Percentiles rank a stretch among this genome's conserved stretches.
These are phyloP conservation scores for Apteryx mantelli DNA, from an alignment of 2,113 vertebrate genomes.

Conservation along the genomic window DNA sequence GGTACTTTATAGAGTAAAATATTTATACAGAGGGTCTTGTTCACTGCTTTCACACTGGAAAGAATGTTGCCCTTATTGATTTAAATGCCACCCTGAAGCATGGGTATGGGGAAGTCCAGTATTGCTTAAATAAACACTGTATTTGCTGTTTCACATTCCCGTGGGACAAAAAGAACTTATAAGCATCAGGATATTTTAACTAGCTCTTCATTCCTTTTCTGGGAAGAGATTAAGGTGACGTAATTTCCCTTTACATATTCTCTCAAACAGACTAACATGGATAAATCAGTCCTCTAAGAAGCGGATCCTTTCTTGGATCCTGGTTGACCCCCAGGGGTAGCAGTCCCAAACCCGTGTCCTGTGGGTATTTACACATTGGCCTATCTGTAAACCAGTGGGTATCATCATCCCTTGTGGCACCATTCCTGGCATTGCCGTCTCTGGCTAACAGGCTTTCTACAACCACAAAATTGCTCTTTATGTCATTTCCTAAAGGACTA, in stretches of 20 bases:
- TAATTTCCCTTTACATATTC: not conserved
- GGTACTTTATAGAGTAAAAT: conserved; percentile 30
- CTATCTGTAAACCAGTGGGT: not conserved
- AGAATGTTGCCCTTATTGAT: conserved; percentile 29
- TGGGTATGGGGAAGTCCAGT: not conserved
- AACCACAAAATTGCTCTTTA: not conserved
- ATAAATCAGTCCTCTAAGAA: not conserved
- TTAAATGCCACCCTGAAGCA: conserved; percentile 40
- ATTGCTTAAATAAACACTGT: conserved; percentile 46
- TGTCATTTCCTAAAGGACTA: not conserved
- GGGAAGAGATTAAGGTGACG: not conserved
- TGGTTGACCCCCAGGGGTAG: not conserved
- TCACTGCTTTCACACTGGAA: conserved; percentile 35
- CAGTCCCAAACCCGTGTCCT: not conserved
- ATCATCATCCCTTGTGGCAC: not conserved
- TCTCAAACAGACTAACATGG: not conserved
- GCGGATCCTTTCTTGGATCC: not conserved
- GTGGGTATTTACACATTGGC: not conserved
- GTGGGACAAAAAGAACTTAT: not conserved
- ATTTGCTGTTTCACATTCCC: conserved; percentile 22
- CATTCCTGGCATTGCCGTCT: not conserved
- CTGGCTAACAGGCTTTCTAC: not conserved
- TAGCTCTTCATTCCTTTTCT: not conserved
- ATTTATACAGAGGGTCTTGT: conserved; percentile 40
- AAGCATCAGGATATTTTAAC: not conserved